A percentile compares a stretch with the other conserved stretches of the same genome.
Conservation (phyloP, 1,140 invertebrate genomes). For the Pseudoatta argentina region DNA sequence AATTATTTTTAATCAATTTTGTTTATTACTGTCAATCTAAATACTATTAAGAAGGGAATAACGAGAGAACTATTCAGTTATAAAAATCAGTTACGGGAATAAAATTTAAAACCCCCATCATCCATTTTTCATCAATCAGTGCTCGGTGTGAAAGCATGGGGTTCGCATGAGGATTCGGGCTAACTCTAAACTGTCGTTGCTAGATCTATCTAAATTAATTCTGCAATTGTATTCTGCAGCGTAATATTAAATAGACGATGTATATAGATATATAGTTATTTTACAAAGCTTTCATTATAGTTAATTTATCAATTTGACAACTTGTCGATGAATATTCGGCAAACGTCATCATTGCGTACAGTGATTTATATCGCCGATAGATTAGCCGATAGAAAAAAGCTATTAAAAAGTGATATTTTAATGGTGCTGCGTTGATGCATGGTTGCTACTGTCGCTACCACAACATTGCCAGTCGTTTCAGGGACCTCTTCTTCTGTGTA, state of each 20-base stretch:
- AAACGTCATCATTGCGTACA: neutral
- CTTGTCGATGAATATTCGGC: neutral
- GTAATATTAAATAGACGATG: too few species aligned
- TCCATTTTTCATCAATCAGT: too few species aligned
- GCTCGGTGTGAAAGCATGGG: too few species aligned
- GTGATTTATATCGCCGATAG: neutral
- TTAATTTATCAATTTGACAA: neutral
- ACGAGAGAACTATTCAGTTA: too few species aligned
- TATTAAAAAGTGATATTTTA: neutral
- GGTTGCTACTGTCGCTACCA: neutral
- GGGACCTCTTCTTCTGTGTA: slow-evolving; percentile 20
- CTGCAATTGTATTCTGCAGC: too few species aligned
- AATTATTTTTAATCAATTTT: neutral
- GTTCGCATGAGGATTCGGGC: too few species aligned
- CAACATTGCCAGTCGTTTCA: neutral
- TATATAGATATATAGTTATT: neutral
- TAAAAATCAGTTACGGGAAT: too few species aligned
- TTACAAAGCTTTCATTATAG: neutral
- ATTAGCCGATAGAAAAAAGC: neutral
- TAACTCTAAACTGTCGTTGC: too few species aligned
- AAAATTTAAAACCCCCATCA: too few species aligned
- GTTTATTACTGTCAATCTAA: neutral
- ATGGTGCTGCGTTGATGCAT: neutral
- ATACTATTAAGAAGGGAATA: too few species aligned
- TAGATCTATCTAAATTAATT: too few species aligned